phyloP scores from a whole-genome alignment of 2,888 invertebrate genomes.

The Tetranychus piercei region DNA sequence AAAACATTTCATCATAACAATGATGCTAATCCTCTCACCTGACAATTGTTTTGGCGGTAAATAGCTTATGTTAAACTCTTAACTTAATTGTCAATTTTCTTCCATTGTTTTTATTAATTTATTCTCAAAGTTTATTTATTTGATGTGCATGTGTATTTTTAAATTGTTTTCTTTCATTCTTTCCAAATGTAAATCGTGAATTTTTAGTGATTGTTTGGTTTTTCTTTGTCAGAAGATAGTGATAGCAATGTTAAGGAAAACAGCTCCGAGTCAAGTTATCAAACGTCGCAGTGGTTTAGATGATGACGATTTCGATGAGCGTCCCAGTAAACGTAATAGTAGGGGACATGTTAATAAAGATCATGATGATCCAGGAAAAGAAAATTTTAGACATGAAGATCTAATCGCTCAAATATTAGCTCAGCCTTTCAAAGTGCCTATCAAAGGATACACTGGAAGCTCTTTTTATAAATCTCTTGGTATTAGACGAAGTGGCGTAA shows the following conservation, averaged over 20 bases:
- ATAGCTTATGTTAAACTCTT: too few relatives aligned
- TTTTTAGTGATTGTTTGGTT: neutral
- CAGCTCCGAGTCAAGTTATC: constrained; percentile 3
- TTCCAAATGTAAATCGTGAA: neutral
- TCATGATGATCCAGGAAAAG: neutral
- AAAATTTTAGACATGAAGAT: constrained; percentile 42
- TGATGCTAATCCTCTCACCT: too few relatives aligned
- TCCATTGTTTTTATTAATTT: too few relatives aligned
- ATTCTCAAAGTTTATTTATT: too few relatives aligned
- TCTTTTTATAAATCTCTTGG: constrained; percentile 49
- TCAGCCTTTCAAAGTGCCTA: constrained; percentile 78
- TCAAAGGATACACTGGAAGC: constrained; percentile 51
- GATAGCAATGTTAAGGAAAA: constrained; percentile 2
- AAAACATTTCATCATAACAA: too few relatives aligned
- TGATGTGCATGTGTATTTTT: too few relatives aligned
- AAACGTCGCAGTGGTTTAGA: constrained; percentile 5
- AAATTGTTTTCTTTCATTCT: neutral
- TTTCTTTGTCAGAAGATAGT: neutral
- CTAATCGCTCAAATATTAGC: constrained; percentile 57
- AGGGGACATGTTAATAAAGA: neutral
- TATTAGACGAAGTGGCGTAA: constrained; percentile 43
- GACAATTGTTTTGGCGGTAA: too few relatives aligned
- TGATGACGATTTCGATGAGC: neutral
- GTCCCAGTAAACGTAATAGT: neutral
- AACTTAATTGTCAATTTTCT: too few relatives aligned